Conservation (phyloP, 2,888 invertebrate species). For the Geotrupes spiniger region DNA sequence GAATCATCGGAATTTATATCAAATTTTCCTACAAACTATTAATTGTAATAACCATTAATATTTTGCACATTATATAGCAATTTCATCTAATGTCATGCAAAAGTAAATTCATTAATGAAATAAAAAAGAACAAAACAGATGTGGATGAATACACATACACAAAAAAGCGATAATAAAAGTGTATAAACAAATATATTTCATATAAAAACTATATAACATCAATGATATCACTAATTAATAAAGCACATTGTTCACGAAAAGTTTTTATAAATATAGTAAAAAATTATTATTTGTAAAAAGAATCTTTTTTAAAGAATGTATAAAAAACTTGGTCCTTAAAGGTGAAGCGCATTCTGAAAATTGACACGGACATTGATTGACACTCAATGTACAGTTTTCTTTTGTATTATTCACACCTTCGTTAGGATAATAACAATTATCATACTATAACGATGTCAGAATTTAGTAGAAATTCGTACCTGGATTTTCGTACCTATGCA, state of each 20-base stretch:
- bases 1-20: too few relatives aligned
- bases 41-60: too few relatives aligned
- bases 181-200: slow-evolving; percentile 20
- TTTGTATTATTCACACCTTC: slow-evolving; percentile 9
- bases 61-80: too few relatives aligned
- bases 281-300: slow-evolving; percentile 22
- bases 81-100: too few relatives aligned
- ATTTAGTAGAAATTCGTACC: slow-evolving; percentile 16
- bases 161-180: slow-evolving; percentile 5
- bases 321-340: slow-evolving; percentile 34
- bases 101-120: too few relatives aligned
- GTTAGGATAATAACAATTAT: not conserved
- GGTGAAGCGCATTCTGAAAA: slow-evolving; percentile 48
- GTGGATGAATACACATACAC: not conserved
- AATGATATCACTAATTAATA: slow-evolving; percentile 22
- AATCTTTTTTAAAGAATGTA: slow-evolving; percentile 24
- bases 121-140: not conserved
- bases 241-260: slow-evolving; percentile 24
- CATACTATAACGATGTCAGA: not conserved
- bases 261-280: slow-evolving; percentile 22
- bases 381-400: slow-evolving; percentile 7
- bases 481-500: slow-evolving; percentile 16
- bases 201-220: slow-evolving; percentile 24
- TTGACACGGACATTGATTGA: slow-evolving; percentile 31
- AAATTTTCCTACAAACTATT: too few relatives aligned